Evolutionary conservation across 2,888 invertebrate genomes (phyloP), one percentile per base, ranked within the genome.

Genomic region (Incurvaria masculella): DNA sequence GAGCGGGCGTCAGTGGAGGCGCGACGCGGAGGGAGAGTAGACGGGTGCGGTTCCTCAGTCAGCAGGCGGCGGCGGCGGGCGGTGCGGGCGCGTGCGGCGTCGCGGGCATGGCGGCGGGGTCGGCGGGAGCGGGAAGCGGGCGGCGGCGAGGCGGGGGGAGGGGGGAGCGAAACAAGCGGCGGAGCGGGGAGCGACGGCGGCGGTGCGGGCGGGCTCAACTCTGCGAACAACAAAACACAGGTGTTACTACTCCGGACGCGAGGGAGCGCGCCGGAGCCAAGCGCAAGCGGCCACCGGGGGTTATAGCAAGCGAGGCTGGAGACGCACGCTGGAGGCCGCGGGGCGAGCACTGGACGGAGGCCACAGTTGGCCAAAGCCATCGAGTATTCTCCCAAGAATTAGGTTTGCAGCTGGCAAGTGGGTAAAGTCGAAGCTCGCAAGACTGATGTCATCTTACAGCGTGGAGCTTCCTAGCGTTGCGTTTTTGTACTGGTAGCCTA

Each of bases 171-270:
- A 52, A 49, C 5, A 23, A 70, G 72, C 72, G 66, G 69, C 71
- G 70, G 69, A 20, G 20, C 68, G 68, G 68, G 73, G 46, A 49
- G 42, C 50, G 45, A 54, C 50, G 45, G 51, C 48, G 51, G 49
- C 69, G 72, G 68, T 75, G 76, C 72, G 72, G 76, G 74, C 68
- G 76, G 74, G 68, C 72, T 72, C 75, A 78, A 76, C 70, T 79
- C 79, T 79, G 79, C 72, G 78, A 79, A 79, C 79, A 79, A 79
- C 73, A 79, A 79, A 76, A 76, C 74, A 76, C 74, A 76, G 69
- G 66, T 69, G 75, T 76, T 78, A 76, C 64, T 76, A 48, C 73
- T 73, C 74, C 72, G 73, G 72, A 70, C 67, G 33, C 33, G 33
- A 33, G 3, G 57, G 61, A 60, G 54, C 57, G 67, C 66, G 72